Evolutionary conservation across 1,140 invertebrate genomes (phyloP).

Genomic region (Cotesia vestalis): DNA sequence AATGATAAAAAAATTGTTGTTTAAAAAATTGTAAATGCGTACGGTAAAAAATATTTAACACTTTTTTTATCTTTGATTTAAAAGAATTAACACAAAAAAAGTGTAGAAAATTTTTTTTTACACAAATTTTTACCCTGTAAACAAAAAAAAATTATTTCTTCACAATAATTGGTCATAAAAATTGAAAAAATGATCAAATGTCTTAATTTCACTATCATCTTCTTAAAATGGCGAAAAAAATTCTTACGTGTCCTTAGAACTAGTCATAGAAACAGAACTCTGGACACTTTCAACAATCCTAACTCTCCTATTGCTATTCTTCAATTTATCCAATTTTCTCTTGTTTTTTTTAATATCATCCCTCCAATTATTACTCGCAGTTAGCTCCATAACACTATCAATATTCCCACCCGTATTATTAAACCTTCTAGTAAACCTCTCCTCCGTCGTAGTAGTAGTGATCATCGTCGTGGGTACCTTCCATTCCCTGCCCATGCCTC

Average conservation of each 20-base stretch:
- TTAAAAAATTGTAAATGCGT: too few relatives aligned
- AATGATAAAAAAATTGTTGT: too few relatives aligned
- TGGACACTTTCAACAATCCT: slow-evolving; percentile 32
- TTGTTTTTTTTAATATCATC: slow-evolving; percentile 7
- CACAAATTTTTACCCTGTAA: too few relatives aligned
- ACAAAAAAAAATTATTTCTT: too few relatives aligned
- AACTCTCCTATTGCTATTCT: slow-evolving; percentile 22
- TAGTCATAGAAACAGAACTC: slow-evolving; percentile 29
- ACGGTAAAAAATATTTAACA: too few relatives aligned
- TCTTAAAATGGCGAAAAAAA: too few relatives aligned
- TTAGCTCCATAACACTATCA: slow-evolving; percentile 20
- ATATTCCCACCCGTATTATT: not conserved
- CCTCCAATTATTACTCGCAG: slow-evolving; percentile 1
- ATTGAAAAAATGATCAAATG: too few relatives aligned
- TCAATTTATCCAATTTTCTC: not conserved
- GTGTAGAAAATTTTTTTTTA: too few relatives aligned
- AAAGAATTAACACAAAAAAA: too few relatives aligned
- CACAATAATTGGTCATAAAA: too few relatives aligned
- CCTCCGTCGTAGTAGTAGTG: not conserved
- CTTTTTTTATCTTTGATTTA: too few relatives aligned
- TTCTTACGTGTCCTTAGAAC: slow-evolving; percentile 8
- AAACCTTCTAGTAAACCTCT: not conserved
- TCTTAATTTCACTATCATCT: too few relatives aligned
- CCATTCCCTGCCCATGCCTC: not conserved
- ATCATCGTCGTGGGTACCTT: not conserved